Conservation (phyloP, 2,888 invertebrate genomes). For the Busseola fusca region DNA sequence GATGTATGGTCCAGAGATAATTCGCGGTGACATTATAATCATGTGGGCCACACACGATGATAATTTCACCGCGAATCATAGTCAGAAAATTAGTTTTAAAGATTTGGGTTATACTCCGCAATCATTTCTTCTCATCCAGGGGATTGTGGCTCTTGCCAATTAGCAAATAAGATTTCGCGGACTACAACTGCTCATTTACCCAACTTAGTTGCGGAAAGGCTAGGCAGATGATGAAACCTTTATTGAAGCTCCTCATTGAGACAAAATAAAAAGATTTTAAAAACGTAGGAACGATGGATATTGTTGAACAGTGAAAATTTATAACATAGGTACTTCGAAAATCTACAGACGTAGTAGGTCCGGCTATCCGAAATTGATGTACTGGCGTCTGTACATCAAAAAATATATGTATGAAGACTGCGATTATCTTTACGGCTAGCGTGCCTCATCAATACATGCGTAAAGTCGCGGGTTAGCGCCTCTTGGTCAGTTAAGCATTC, state of each 20-base stretch:
- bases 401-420: no score
- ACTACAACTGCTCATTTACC: no score
- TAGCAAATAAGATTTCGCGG: no score
- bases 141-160: not conserved
- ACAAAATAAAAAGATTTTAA: not conserved
- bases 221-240: not conserved
- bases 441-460: not conserved
- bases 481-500: slow-evolving; percentile 23
- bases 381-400: not conserved
- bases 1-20: not conserved
- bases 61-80: no score
- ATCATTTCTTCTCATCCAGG: not conserved
- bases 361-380: no score
- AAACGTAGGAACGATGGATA: not conserved
- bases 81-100: not conserved
- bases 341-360: no score
- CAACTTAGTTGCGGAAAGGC: not conserved
- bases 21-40: not conserved
- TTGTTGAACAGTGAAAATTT: not conserved
- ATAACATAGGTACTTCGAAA: not conserved
- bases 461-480: not conserved
- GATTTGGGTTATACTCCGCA: not conserved
- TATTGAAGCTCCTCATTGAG: not conserved
- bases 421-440: not conserved
- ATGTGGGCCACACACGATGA: not conserved